Percentiles rank a stretch among this genome's conserved stretches.
phyloP scores from a whole-genome alignment of 2,113 vertebrate species.

The Apus apus region DNA sequence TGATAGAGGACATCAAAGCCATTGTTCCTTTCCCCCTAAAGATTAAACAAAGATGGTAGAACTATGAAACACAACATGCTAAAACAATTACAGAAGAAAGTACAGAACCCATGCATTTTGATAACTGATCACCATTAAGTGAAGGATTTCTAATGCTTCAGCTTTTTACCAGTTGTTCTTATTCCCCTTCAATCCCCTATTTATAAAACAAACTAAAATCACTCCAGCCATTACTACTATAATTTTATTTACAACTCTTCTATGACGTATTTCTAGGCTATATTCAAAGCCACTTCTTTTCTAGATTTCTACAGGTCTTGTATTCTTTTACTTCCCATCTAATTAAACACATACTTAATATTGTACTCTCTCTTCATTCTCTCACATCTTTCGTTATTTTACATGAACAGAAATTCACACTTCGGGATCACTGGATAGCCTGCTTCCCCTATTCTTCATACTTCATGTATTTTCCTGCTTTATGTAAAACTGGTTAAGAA shows the following conservation, averaged over 20 bases:
- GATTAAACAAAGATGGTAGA: constrained; percentile 34
- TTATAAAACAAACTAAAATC: background rate
- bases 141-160: background rate
- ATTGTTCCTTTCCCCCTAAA: constrained; percentile 95
- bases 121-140: background rate
- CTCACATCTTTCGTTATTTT: background rate
- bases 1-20: constrained; percentile 98
- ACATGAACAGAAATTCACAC: background rate
- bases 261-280: background rate
- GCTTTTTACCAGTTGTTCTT: background rate
- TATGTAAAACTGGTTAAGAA: background rate
- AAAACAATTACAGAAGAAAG: background rate
- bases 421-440: background rate
- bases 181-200: background rate
- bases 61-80: background rate
- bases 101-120: background rate
- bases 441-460: background rate
- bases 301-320: background rate
- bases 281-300: background rate
- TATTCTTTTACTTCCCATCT: background rate
- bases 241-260: background rate
- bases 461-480: background rate
- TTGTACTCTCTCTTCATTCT: background rate
- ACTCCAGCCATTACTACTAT: background rate
- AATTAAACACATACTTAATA: background rate